Base-by-base conservation (phyloP, 2,888 invertebrate genomes). In the Archaeoteleia sp. region DNA sequence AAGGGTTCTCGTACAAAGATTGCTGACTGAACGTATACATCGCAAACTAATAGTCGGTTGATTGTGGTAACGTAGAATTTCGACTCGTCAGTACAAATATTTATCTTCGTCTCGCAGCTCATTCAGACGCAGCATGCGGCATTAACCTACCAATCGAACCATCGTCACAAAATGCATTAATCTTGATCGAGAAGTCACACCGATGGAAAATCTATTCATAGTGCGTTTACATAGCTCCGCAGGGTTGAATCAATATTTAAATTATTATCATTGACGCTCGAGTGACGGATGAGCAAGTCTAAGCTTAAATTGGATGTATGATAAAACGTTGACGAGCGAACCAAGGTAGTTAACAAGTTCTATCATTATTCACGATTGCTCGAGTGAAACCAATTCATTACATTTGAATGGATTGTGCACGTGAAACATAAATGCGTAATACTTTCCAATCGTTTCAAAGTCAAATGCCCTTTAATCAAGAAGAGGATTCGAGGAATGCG, bases 61-160 rank as follows among this genome's bases (percentile, higher is more conserved):
- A 80, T 79, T 78, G 76, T 74, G 73, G 74, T 74, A 75, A 75
- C 72, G 72, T 70, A 63, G 62, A 73, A 74, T 80, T 82, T 79
- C 78, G 77, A 78, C 79, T 81, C 75, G 74, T 77, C 77, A 70
- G 75, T 77, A 78, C 77, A 81, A 82, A 83, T 82, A 83, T 82
- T 82, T 80, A 82, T 83, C 78, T 76, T 78, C 77, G 75, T 79
- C 78, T 74, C 62, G 54, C 43, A 39, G 37, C 39, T 60, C 65
- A 67, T 70, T 69, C 54, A 25, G 15, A 42, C 40, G 58, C 54
- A 39, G 39, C 46, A 42, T 55, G 60, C 20, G 63, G 55, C 42
- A 63, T 61, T 29, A 46, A 35, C 29, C 70, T 70, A 67, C 54
- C 30, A 1, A 49, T 35, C 67, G 46, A 62, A 67, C 71, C 73